Evolutionary conservation across 2,113 vertebrate species (phyloP), one percentile per base, ranked within the genome.

Genomic region (Terrapene triunguis): DNA sequence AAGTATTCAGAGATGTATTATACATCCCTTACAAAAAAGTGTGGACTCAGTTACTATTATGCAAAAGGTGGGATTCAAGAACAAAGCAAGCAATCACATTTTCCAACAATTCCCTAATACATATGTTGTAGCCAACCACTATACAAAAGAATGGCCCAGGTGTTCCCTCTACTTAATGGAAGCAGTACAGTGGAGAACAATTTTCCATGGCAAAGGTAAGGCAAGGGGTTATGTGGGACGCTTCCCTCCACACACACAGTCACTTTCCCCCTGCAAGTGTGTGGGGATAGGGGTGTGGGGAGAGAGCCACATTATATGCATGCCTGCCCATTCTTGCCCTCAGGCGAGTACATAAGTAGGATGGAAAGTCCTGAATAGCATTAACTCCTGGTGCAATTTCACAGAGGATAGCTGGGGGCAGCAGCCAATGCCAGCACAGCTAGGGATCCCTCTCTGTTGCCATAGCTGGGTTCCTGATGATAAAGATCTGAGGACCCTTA

Each of bases 131-230:
- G 50, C 74, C 27, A 78, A 78, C 42, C 74, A 25, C 6, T 47
- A 27, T 27, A 78, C 24, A 78, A 44, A 78, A 95, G 83, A 38
- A 51, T 90, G 85, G 76, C 9, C 27, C 35, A 35, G 80, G 54
- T 90, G 81, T 53, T 88, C 74, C 25, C 11, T n/a, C 69, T 90
- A n/a, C 82, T 35, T 78, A 78, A 78, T 47, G 42, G 25, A 89
- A 90, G 55, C 27, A 85, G 35, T 55, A 84, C 83, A 86, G 48
- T 38, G 17, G 35, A 93, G 93, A 96, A 94, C 48, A 55, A 80
- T 62, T 93, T 91, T 50, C 69, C 51, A 86, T 12, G 2, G 44
- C 62, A 35, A 50, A 65, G 22, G 35, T 1, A 93, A 57, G 24
- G 25, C 25, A 57, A 57, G 25, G 44, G 74, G 62, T 91, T 89